Evolutionary conservation across 2,113 vertebrate species (phyloP), one percentile per base, ranked within the genome.

Genomic region (Aptenodytes forsteri): DNA sequence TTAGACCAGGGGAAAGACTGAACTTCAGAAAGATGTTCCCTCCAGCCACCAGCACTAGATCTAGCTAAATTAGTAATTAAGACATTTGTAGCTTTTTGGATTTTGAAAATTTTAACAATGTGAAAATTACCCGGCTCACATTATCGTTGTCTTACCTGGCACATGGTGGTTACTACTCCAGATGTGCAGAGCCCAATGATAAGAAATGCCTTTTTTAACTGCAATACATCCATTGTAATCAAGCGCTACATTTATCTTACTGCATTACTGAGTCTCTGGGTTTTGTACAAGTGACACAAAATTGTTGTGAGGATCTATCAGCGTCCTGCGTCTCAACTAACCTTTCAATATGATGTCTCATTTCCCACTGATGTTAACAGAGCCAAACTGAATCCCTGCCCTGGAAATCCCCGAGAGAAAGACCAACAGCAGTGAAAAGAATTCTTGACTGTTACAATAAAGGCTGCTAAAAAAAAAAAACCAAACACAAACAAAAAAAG

Each of bases 221-320:
- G 79, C 50, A 87, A 30, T 66, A 70, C n/a, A 70, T 91, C 80
- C 67, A 66, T 7, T 59, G 71, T 32, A 81, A 89, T 78, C 89
- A 90, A 73, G 80, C 2, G 0, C 58, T 65, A 25, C 64, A 19
- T 89, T 89, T 79, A 83, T 91, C 93, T 92, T 61, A 12, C 42
- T 42, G n/a, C 47, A 55, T 62, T 89, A 81, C 76, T 2, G n/a
- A 62, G 64, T 49, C 83, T 89, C 91, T 95, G 95, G 91, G 20
- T 62, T 93, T 91, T 86, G 76, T 96, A 81, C 32, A n/a, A 72
- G 79, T 80, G 93, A 93, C 90, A 92, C 21, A 80, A 62, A 93
- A 80, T 29, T 87, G 71, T 83, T 79, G 46, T 36, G 71, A 95
- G 65, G 44, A 36, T 83, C 30, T 79, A 22, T 73, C 71, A 80